Conservation (phyloP, 30 jellyfish, hydroid and myxozoan species). For the Morbakka virulenta region DNA sequence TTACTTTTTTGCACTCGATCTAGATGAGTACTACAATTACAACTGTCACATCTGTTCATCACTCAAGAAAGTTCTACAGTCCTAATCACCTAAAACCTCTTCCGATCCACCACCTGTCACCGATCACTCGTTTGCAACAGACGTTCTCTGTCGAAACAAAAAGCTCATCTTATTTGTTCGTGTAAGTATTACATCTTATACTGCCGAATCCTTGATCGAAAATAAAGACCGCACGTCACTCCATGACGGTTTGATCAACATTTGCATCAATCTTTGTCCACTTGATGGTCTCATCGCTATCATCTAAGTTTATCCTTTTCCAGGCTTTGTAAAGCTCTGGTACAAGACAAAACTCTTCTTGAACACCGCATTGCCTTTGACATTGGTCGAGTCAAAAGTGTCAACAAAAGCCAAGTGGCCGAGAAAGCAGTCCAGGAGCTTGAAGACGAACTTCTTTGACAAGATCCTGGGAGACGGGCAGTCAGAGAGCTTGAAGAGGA, state of each 20-base stretch:
- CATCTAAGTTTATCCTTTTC: constrained; percentile 2
- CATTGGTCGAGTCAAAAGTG: no score
- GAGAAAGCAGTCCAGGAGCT: no score
- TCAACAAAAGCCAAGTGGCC: no score
- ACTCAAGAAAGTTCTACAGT: no score
- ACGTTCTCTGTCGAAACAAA: no score
- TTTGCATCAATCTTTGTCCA: no score
- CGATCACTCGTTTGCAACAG: constrained; percentile 20
- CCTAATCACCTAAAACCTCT: neutral
- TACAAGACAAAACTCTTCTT: no score
- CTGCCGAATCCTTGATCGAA: no score
- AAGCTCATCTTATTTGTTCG: constrained; percentile 35
- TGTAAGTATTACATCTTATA: constrained; percentile 5
- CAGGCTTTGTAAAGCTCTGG: no score
- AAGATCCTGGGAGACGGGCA: constrained; percentile 18
- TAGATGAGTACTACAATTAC: neutral
- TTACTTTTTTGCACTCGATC: constrained; percentile 39
- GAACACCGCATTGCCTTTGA: no score
- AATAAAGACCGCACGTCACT: no score
- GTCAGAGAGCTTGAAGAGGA: no score
- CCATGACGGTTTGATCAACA: constrained; percentile 8
- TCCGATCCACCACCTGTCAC: constrained; percentile 16
- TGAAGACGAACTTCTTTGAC: constrained; percentile 28
- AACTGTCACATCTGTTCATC: constrained; percentile 32
- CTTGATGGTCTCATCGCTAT: constrained; percentile 31